phyloP scores from a whole-genome alignment of 2,888 invertebrate genomes.

The Phlogophora meticulosa region DNA sequence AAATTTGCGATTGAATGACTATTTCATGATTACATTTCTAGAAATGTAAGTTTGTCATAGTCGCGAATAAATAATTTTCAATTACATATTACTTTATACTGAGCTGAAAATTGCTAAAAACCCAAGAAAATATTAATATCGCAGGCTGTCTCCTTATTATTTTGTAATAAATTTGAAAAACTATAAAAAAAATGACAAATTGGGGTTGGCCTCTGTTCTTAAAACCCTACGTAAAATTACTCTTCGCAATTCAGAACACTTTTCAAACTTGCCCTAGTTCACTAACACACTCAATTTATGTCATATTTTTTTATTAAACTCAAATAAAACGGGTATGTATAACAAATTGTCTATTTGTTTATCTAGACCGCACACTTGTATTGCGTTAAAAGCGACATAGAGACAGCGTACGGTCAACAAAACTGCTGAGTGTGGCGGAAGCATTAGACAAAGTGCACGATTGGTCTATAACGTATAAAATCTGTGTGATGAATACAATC shows the following conservation, averaged over 20 bases:
- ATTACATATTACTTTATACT: too few relatives aligned
- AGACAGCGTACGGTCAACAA: constrained; percentile 9
- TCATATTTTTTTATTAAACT: constrained; percentile 8
- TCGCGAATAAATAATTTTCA: too few relatives aligned
- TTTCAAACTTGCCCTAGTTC: background rate
- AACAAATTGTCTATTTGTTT: constrained; percentile 10
- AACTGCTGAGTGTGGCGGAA: constrained; percentile 36
- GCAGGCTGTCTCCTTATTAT: too few relatives aligned
- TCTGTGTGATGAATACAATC: constrained; percentile 13
- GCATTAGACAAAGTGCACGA: constrained; percentile 17
- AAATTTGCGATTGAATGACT: too few relatives aligned
- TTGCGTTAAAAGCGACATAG: background rate
- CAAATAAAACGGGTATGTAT: background rate
- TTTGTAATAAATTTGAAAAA: too few relatives aligned
- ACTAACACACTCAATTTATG: background rate
- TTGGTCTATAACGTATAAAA: background rate
- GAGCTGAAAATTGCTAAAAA: too few relatives aligned
- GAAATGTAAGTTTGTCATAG: too few relatives aligned
- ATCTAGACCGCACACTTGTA: constrained; percentile 29
- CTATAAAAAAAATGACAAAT: too few relatives aligned
- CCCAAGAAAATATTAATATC: too few relatives aligned
- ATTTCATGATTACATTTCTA: too few relatives aligned
- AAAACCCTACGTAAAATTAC: too few relatives aligned
- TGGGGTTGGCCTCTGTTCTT: too few relatives aligned
- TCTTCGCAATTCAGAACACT: background rate